Conservation (phyloP, 2,113 vertebrate genomes). For the Poicephalus meyeri region DNA sequence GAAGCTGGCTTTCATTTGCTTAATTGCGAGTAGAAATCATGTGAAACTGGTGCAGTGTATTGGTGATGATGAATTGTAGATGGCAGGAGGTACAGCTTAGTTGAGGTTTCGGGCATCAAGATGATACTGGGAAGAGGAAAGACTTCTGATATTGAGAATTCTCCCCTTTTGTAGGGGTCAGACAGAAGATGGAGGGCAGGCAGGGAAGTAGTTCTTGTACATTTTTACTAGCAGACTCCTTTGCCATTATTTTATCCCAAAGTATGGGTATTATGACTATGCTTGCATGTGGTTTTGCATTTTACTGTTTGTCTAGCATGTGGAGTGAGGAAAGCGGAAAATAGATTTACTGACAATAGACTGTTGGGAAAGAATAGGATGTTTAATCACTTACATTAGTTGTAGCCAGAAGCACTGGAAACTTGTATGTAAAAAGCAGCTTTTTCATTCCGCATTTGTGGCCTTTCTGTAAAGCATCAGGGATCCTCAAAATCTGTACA, state of each 20-base stretch:
- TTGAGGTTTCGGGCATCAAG: not conserved
- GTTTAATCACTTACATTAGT: not conserved
- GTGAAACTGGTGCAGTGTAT: not conserved
- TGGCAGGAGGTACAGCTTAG: not conserved
- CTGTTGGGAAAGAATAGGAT: constrained; percentile 1
- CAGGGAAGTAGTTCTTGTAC: not conserved
- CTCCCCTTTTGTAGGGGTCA: not conserved
- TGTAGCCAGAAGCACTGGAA: constrained; percentile 38
- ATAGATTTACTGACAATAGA: constrained; percentile 39
- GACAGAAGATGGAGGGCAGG: not conserved
- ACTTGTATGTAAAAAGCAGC: not conserved
- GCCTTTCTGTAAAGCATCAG: constrained; percentile 14
- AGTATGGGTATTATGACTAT: not conserved
- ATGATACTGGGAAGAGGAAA: not conserved
- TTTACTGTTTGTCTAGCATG: constrained; percentile 26
- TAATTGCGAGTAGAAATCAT: not conserved
- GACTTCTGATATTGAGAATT: not conserved
- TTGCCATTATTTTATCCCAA: not conserved
- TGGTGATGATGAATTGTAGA: not conserved
- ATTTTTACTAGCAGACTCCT: not conserved
- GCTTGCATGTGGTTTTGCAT: not conserved
- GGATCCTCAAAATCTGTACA: not conserved
- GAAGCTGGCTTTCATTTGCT: not conserved
- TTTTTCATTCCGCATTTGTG: not conserved
- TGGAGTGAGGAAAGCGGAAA: constrained; percentile 8